Evolutionary conservation across 2,888 invertebrate genomes (phyloP).

Genomic region (Torymus auratus): DNA sequence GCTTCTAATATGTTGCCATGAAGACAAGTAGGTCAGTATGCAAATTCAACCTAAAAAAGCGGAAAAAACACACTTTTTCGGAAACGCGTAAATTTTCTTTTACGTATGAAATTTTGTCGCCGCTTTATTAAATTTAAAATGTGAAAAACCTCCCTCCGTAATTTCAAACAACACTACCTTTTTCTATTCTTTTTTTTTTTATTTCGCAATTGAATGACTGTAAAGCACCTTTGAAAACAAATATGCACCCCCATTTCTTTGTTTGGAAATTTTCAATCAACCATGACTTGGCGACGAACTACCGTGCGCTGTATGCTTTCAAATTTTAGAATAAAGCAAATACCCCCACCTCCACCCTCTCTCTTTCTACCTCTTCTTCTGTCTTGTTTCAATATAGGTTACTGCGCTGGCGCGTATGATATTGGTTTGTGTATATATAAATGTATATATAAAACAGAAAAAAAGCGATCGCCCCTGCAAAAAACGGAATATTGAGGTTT

Average conservation of each 20-base stretch:
- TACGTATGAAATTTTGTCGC: no score
- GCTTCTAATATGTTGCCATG: no score
- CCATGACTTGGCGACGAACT: neutral
- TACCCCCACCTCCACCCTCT: neutral
- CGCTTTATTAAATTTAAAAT: no score
- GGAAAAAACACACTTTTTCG: neutral
- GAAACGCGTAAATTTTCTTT: no score
- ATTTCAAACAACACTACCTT: no score
- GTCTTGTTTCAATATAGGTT: neutral
- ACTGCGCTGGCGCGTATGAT: conserved; percentile 7
- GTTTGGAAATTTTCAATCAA: conserved; percentile 14
- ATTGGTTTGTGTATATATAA: neutral
- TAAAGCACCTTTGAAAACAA: no score
- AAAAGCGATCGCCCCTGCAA: neutral
- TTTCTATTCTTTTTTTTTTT: no score
- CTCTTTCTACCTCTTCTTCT: no score
- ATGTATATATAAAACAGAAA: neutral
- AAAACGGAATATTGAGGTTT: no score
- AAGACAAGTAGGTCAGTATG: no score
- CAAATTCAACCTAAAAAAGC: neutral
- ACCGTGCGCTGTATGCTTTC: neutral
- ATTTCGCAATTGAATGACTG: no score
- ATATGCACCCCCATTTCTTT: neutral
- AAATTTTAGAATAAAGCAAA: conserved; percentile 24
- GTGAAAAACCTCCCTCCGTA: no score